Evolutionary conservation across 2,888 invertebrate genomes (phyloP), one percentile per base, ranked within the genome.

Genomic region (Achlya flavicornis): DNA sequence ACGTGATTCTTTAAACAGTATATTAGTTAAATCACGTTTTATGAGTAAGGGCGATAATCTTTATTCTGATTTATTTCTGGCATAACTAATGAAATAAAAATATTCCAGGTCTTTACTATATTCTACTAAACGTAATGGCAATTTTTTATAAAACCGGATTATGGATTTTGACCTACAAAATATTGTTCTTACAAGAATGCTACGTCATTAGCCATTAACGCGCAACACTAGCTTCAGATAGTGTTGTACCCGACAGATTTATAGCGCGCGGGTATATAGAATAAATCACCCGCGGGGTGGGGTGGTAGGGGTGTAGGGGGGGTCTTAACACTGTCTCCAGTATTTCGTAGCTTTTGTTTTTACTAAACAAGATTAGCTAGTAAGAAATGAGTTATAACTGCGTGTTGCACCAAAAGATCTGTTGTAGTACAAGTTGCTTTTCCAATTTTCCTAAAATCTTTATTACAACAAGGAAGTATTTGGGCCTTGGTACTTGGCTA

Each of bases 151-250:
- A 53, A 19, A 19, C 19, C 19, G 19, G 53, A 53, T 53, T 53
- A 53, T 10, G 19, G 19, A 10, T 48, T 46, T n/a, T 53, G 53
- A 19, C 53, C 53, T 19, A 53, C 16, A 53, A 53, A 53, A 53
- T 53, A 53, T 53, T 53, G 53, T 57, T 70, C 67, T 64, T 63
- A 58, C 63, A 59, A 66, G 64, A 74, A 78, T 79, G 83, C 82
- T 80, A 80, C 75, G 84, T 86, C 82, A 85, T 86, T 84, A 82
- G 84, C 79, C 83, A 82, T 86, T 88, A 88, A 81, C 73, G 85
- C 78, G 74, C 77, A 78, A 78, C 78, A 84, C 82, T 79, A 81
- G 78, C 53, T 53, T 10, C 19, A 79, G 78, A 87, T 87, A 88
- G 86, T 85, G 86, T 79, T 81, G 81, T 77, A 73, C 79, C 59